Conservation (phyloP, 2,797 vertebrate species). For the Carcharodon carcharias region DNA sequence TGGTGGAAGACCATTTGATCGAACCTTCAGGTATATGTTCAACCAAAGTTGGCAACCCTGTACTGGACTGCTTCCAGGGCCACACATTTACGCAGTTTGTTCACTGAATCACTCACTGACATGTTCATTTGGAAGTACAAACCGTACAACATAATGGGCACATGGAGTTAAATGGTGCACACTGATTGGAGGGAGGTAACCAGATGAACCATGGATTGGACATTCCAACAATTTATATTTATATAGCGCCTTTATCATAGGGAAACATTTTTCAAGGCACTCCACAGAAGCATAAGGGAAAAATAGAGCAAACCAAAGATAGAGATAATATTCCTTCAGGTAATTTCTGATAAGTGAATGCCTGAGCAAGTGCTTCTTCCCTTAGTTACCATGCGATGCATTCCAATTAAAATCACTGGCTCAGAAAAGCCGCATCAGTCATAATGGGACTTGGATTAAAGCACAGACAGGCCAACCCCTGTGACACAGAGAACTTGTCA, state of each 20-base stretch:
- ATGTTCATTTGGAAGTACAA: neutral
- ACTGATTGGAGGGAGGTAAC: neutral
- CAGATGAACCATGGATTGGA: neutral
- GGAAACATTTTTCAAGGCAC: neutral
- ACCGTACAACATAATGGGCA: neutral
- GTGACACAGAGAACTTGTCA: neutral
- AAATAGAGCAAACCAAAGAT: neutral
- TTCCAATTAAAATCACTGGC: neutral
- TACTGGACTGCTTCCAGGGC: neutral
- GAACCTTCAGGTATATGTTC: neutral
- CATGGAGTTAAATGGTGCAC: neutral
- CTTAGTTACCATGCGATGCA: neutral
- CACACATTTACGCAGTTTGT: neutral
- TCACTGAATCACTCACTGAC: neutral
- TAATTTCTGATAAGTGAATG: neutral
- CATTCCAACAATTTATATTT: neutral
- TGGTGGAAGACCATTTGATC: no score
- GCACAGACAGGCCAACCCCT: neutral
- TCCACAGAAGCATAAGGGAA: neutral
- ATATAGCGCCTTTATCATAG: neutral
- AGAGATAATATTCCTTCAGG: neutral
- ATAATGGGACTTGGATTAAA: neutral
- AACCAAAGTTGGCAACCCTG: neutral
- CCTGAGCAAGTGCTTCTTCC: neutral
- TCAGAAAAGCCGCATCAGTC: neutral